Base-by-base conservation (phyloP, 2,888 invertebrate genomes). In the Athalia cordata region DNA sequence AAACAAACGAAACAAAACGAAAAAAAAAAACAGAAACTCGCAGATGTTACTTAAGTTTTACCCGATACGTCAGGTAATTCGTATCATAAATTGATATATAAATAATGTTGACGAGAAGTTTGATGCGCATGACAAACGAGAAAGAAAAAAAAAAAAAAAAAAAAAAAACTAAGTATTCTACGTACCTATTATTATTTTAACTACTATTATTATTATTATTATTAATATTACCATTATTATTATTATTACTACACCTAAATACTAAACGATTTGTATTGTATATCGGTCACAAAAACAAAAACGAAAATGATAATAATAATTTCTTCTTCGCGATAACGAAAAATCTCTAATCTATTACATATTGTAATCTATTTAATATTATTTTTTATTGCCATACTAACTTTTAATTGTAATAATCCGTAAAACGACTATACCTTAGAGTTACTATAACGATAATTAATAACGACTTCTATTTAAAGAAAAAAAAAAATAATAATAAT, bases 351-450 rank as follows among this genome's bases (percentile, higher is more conserved):
- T 70, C 57, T 6, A 45, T 8, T 45, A 29, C 2, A 29, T 29
- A 29, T n/a, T n/a, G 2, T 29, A 29, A 29, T 29, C 29, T 29
- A 29, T 29, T 29, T 29, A 29, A 29, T 29, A 29, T 62, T 50
- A 15, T 9, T 50, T 62, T 13, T 75, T n/a, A 72, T 59, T 29
- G 75, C 75, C 75, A 75, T 75, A 75, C 75, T 75, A 75, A 75
- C 11, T 75, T 13, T 75, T 62, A 64, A 45, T 11, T 8, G 7
- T 55, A 55, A 62, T 15, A 15, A 15, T 8, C 11, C 13, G 66
- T 47, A 8, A 66, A 43, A 4, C 9, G 13, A 52, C 47, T 29
- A 29, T 29, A 29, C 29, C 29, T 29, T 29, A 29, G 29, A 29
- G 29, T 29, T 29, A 29, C 29, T 29, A 29, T 29, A 29, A 29